Evolutionary conservation across 2,888 invertebrate species (phyloP).

Genomic region (Oeneis ivallda): DNA sequence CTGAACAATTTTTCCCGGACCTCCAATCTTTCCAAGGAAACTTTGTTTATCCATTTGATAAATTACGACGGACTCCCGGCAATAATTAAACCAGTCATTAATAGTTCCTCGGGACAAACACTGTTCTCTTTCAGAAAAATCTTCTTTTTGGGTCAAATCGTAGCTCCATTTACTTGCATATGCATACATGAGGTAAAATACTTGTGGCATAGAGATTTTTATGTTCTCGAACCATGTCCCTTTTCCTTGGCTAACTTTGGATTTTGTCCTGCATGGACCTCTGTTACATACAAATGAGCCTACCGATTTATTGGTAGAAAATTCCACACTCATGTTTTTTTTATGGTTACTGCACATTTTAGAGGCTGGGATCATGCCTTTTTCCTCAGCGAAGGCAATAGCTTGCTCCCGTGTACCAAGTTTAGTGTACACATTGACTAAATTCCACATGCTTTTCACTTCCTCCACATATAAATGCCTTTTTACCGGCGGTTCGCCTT

Average conservation of each 20-base stretch:
- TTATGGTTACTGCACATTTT: background rate
- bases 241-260: too few relatives aligned
- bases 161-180: background rate
- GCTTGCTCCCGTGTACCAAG: slow-evolving; percentile 1
- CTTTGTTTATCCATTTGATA: background rate
- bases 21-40: background rate
- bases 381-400: background rate
- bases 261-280: background rate
- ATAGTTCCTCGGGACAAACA: background rate
- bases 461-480: background rate
- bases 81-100: background rate
- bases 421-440: background rate
- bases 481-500: slow-evolving; percentile 3
- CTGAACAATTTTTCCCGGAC: background rate
- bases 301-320: background rate
- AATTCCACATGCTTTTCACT: background rate
- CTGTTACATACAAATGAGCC: background rate
- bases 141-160: background rate
- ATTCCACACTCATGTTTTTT: background rate
- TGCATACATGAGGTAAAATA: background rate
- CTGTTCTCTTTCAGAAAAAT: background rate
- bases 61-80: background rate
- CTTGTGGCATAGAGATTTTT: background rate
- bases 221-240: background rate
- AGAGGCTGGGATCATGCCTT: slow-evolving; percentile 1